These are phyloP conservation scores for Emydocephalus ijimae DNA, from an alignment of 2,113 vertebrate genomes.

Conservation along the genomic window DNA sequence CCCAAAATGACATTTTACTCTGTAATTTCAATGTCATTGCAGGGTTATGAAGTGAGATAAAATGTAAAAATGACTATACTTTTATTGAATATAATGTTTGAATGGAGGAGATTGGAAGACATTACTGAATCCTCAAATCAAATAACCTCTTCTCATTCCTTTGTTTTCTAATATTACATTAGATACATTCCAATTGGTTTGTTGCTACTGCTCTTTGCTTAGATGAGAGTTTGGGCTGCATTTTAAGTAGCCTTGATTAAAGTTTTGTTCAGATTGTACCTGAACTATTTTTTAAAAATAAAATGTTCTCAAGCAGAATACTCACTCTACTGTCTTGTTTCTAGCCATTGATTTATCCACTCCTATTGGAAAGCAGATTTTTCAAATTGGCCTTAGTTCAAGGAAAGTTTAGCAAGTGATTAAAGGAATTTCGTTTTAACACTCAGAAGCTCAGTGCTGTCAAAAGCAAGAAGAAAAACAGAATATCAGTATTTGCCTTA, in stretches of 20 bases:
- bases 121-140: neutral
- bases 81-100: slow-evolving; percentile 8
- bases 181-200: neutral
- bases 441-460: neutral
- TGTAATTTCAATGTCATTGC: neutral
- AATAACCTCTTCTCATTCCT: neutral
- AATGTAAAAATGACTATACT: neutral
- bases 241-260: neutral
- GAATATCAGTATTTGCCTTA: neutral
- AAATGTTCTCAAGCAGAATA: neutral
- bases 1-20: slow-evolving; percentile 5
- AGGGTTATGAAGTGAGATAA: neutral
- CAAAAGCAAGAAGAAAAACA: neutral
- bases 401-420: neutral
- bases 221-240: neutral
- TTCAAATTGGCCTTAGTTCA: neutral
- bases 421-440: neutral
- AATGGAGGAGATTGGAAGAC: neutral
- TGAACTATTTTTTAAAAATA: neutral
- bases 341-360: neutral
- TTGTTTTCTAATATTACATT: neutral
- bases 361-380: neutral
- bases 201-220: neutral
- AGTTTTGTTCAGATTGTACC: neutral
- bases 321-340: neutral